These are phyloP conservation scores for Poecilia picta DNA, from an alignment of 2,797 vertebrate species.

Conservation along the genomic window DNA sequence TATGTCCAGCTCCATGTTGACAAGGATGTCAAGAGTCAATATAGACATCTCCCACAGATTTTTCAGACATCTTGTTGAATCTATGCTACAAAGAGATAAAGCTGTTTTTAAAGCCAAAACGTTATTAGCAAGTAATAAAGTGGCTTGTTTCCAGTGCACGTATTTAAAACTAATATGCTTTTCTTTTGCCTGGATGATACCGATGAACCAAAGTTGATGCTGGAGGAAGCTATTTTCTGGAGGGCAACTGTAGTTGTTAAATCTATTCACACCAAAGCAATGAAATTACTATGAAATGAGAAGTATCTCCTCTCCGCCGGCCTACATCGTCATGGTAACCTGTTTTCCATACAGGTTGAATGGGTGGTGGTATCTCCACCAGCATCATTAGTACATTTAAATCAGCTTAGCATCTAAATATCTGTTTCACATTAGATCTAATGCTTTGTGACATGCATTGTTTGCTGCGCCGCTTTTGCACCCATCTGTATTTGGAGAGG, in stretches of 20 bases:
- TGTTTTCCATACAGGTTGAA: neutral
- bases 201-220: neutral
- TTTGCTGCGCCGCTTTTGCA: neutral
- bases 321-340: neutral
- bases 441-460: neutral
- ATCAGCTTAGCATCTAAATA: neutral
- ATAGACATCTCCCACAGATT: neutral
- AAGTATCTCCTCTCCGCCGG: neutral
- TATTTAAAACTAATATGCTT: neutral
- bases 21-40: neutral
- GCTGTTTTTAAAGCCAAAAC: neutral
- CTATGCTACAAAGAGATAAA: neutral
- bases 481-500: neutral
- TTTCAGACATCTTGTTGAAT: neutral
- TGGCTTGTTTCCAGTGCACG: neutral
- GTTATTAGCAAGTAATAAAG: neutral
- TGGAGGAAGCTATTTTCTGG: neutral
- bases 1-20: neutral
- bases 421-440: neutral
- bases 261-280: neutral
- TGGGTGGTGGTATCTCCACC: neutral
- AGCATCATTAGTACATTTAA: neutral
- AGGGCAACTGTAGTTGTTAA: neutral
- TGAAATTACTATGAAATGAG: neutral
- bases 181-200: neutral